Conservation (phyloP, 2,797 vertebrate genomes). For the Tragelaphus oryx region DNA sequence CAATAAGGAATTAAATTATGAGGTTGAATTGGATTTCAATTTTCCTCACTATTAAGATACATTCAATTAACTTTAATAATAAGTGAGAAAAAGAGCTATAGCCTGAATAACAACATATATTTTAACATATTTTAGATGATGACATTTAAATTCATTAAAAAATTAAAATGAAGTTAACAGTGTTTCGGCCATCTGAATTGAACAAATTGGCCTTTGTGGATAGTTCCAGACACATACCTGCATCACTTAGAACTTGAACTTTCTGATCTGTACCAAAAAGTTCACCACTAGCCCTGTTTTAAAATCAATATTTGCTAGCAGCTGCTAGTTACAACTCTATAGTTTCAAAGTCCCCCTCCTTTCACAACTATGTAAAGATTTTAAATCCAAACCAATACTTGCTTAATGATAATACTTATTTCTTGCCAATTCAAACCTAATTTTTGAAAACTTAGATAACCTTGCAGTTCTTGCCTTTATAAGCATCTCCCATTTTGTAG, state of each 20-base stretch:
- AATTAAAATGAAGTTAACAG: neutral
- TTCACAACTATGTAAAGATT: neutral
- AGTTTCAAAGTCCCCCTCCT: neutral
- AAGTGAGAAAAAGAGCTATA: neutral
- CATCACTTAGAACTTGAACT: neutral
- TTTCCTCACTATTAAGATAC: neutral
- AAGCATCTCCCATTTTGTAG: neutral
- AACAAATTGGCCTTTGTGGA: neutral
- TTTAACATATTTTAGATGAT: neutral
- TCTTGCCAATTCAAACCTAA: neutral
- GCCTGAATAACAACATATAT: neutral
- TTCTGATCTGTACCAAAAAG: neutral
- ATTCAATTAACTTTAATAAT: neutral
- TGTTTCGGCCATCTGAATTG: neutral
- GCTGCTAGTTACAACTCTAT: neutral
- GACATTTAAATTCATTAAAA: neutral
- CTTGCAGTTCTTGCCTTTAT: neutral
- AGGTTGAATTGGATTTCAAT: neutral
- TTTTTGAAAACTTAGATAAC: neutral
- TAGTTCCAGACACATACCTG: neutral
- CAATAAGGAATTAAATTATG: neutral
- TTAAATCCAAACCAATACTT: neutral
- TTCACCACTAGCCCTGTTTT: neutral
- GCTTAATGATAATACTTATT: neutral
- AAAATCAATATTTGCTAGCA: neutral